phyloP scores from a whole-genome alignment of 2,797 vertebrate species.

The Petrocephalus schoutedeni region DNA sequence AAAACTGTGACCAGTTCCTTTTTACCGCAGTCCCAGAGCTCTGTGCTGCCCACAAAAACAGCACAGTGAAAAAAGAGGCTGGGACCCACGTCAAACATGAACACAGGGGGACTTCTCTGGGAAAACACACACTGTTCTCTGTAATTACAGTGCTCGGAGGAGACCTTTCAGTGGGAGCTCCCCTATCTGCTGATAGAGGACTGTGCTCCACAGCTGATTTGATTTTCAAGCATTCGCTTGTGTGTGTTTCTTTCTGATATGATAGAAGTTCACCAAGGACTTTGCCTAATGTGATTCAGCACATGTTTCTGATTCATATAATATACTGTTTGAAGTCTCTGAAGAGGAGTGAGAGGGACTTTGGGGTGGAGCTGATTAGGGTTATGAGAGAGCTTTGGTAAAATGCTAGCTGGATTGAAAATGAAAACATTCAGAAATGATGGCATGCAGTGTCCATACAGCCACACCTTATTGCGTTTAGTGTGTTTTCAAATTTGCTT shows the following conservation, averaged over 20 bases:
- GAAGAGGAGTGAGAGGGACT: slow-evolving; percentile 23
- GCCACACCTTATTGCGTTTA: too few species aligned
- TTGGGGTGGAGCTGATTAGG: neutral
- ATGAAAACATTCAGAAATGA: neutral
- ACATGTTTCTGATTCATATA: slow-evolving; percentile 42
- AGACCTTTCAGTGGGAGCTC: slow-evolving; percentile 19
- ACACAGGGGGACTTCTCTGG: slow-evolving; percentile 20
- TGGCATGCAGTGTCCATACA: neutral
- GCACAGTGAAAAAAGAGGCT: slow-evolving; percentile 25
- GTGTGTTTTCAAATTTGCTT: neutral
- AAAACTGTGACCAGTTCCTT: neutral
- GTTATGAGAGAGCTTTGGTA: neutral
- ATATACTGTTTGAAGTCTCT: slow-evolving; percentile 36
- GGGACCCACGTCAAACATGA: slow-evolving; percentile 38
- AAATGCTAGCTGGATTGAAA: neutral
- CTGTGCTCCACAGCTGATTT: slow-evolving; percentile 39
- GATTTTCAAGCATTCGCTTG: slow-evolving; percentile 40
- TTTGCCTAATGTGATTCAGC: slow-evolving; percentile 15
- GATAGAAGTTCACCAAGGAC: slow-evolving; percentile 29
- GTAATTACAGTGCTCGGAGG: slow-evolving; percentile 22
- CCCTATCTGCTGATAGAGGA: neutral
- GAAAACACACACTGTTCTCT: slow-evolving; percentile 30
- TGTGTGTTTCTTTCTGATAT: slow-evolving; percentile 23
- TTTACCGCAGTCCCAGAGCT: neutral
- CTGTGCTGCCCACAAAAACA: slow-evolving; percentile 27